Percentiles rank a stretch among this genome's conserved stretches.
These are phyloP conservation scores for Netelia melanura DNA, from an alignment of 2,888 invertebrate genomes.

Conservation along the genomic window DNA sequence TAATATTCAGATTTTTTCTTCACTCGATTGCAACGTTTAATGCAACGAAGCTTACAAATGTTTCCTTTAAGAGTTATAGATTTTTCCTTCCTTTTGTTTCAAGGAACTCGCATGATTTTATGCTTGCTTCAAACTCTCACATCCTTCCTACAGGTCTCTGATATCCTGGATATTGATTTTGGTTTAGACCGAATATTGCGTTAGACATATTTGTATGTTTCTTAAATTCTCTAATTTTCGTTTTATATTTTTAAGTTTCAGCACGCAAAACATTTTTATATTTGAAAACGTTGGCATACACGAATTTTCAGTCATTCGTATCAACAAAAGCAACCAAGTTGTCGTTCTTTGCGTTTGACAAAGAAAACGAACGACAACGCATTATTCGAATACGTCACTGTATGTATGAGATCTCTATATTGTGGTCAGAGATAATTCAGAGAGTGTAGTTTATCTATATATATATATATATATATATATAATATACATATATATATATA, in stretches of 20 bases:
- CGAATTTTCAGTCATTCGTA: background rate
- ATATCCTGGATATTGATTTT: slow-evolving; percentile 34
- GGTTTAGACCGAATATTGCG: background rate
- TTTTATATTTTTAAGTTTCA: background rate
- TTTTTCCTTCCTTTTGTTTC: background rate
- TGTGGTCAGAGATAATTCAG: slow-evolving; percentile 12
- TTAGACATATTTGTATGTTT: background rate
- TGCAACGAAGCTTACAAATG: background rate
- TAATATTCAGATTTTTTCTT: slow-evolving; percentile 1
- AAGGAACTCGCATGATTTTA: slow-evolving; percentile 27
- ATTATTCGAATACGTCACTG: slow-evolving; percentile 20
- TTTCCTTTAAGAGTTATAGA: slow-evolving; percentile 1
- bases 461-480: slow-evolving; percentile 34
- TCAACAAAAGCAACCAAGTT: background rate
- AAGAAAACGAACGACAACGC: slow-evolving; percentile 1
- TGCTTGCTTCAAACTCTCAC: slow-evolving; percentile 13
- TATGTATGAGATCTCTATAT: slow-evolving; percentile 30
- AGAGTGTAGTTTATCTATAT: slow-evolving; percentile 47
- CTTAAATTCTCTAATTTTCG: background rate
- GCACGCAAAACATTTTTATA: background rate
- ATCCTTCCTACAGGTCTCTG: background rate
- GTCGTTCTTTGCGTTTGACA: slow-evolving; percentile 3
- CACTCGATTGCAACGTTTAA: background rate
- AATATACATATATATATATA: slow-evolving; percentile 40
- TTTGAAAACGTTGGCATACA: background rate